Conservation (phyloP, 2,113 vertebrate genomes). For the Pagrus major region DNA sequence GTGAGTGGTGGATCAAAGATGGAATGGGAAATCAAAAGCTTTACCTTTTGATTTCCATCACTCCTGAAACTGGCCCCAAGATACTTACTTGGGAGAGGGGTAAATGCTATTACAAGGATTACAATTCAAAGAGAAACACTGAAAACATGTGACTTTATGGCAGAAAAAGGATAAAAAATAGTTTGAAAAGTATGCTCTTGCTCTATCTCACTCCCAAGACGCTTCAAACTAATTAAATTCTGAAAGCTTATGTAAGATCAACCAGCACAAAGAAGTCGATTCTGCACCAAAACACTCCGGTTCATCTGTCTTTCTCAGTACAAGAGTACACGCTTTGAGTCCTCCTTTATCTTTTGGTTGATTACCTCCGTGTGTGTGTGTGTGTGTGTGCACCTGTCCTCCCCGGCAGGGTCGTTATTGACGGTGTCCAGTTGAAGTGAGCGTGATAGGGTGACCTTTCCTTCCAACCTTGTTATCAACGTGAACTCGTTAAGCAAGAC, state of each 20-base stretch:
- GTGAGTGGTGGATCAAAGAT: no score
- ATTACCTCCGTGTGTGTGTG: constrained; percentile 23
- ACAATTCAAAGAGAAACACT: not conserved
- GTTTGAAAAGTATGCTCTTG: not conserved
- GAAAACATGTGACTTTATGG: constrained; percentile 3
- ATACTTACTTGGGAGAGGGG: no score
- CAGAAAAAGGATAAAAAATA: not conserved
- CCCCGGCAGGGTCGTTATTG: constrained; percentile 47
- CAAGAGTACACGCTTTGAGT: not conserved
- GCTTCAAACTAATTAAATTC: constrained; percentile 27
- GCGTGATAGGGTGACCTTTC: constrained; percentile 74
- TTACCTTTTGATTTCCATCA: no score
- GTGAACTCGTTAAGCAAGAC: constrained; percentile 69
- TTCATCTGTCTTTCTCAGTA: not conserved
- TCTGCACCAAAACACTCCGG: constrained; percentile 2
- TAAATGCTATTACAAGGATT: not conserved
- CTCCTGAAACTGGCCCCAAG: no score
- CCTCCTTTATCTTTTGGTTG: constrained; percentile 25
- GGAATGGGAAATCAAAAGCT: no score
- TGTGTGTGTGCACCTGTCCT: constrained; percentile 48
- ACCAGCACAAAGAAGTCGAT: constrained; percentile 19
- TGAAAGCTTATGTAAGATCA: not conserved
- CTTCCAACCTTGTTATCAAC: constrained; percentile 69
- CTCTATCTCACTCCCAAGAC: not conserved
- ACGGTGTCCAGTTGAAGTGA: constrained; percentile 57